These are phyloP conservation scores for Lepidurus apus DNA, from an alignment of 1,140 invertebrate species.

Conservation along the genomic window DNA sequence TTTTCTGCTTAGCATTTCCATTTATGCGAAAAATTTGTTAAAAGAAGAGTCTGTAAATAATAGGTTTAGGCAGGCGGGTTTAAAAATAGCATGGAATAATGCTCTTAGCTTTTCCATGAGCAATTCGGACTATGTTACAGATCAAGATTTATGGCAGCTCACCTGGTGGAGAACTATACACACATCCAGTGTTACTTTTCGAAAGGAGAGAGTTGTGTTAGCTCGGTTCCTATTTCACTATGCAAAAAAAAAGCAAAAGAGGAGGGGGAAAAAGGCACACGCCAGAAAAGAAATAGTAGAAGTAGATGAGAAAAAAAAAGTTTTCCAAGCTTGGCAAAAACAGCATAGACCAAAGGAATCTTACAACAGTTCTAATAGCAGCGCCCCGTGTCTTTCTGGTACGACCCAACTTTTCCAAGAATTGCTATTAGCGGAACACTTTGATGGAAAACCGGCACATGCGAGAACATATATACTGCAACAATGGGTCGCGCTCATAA, in stretches of 20 bases:
- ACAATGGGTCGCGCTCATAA: neutral
- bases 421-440: constrained; percentile 14
- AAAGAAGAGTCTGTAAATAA: neutral
- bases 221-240: neutral
- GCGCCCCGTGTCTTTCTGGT: neutral
- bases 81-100: neutral
- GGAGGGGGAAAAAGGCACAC: neutral
- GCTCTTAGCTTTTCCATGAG: neutral
- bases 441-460: constrained; percentile 21
- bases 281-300: neutral
- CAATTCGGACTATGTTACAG: constrained; percentile 2
- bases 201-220: neutral
- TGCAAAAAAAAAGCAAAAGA: neutral
- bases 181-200: neutral
- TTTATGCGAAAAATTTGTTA: neutral
- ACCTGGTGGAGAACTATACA: constrained; percentile 9
- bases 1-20: no score
- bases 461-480: neutral
- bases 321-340: neutral
- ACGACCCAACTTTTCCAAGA: constrained; percentile 21
- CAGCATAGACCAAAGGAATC: neutral
- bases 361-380: neutral
- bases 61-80: neutral
- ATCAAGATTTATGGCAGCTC: constrained; percentile 6
- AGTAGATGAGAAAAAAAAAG: neutral